phyloP scores from a whole-genome alignment of 2,888 invertebrate genomes.

The Calameuta filiformis region DNA sequence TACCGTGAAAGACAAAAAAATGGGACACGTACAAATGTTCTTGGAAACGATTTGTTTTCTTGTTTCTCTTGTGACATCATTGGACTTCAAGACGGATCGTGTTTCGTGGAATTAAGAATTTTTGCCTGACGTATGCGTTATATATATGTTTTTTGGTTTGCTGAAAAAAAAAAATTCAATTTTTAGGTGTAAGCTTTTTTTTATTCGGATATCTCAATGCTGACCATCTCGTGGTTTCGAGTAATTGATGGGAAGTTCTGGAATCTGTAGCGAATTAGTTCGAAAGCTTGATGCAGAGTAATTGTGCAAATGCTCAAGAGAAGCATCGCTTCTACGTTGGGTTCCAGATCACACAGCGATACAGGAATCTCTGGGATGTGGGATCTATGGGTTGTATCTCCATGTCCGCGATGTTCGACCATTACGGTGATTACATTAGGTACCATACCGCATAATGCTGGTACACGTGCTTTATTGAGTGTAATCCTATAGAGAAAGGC shows the following conservation, averaged over 20 bases:
- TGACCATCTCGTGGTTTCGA: neutral
- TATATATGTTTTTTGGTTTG: neutral
- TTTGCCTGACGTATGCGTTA: neutral
- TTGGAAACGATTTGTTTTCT: neutral
- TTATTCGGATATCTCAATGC: no score
- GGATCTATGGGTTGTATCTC: neutral
- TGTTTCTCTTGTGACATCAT: neutral
- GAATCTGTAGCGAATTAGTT: neutral
- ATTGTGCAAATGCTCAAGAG: neutral
- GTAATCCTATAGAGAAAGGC: constrained; percentile 7
- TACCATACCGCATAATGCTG: constrained; percentile 33
- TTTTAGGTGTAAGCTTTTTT: no score
- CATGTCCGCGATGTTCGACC: constrained; percentile 19
- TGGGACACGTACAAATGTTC: neutral
- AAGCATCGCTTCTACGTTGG: constrained; percentile 3
- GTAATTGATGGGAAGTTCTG: neutral
- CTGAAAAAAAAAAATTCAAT: no score
- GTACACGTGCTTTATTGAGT: constrained; percentile 7
- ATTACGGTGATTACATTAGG: constrained; percentile 53
- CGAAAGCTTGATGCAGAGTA: neutral
- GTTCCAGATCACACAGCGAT: constrained; percentile 39
- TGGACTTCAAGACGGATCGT: neutral
- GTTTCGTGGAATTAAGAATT: neutral
- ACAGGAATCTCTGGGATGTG: constrained; percentile 44
- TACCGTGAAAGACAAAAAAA: neutral